A percentile compares a stretch with the other conserved stretches of the same genome.
These are phyloP conservation scores for Avahi laniger DNA, from an alignment of 2,797 vertebrate genomes.

Conservation along the genomic window DNA sequence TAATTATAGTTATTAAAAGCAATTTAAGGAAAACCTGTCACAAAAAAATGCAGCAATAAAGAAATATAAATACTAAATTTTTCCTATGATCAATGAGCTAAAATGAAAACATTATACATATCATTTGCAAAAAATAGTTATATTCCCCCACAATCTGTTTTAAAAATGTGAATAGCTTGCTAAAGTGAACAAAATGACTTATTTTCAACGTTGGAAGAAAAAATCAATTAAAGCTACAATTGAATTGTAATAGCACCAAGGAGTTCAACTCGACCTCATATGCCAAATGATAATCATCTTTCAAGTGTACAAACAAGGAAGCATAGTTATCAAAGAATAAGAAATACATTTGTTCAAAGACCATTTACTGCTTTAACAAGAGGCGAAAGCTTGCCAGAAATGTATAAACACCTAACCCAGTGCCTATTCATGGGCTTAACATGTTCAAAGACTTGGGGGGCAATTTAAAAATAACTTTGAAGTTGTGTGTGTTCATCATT, in stretches of 20 bases:
- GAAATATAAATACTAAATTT: neutral
- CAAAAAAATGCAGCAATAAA: neutral
- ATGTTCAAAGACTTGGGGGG: constrained; percentile 75
- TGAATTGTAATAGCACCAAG: constrained; percentile 49
- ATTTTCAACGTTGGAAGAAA: constrained; percentile 54
- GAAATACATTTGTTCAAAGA: constrained; percentile 83
- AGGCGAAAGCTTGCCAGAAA: constrained; percentile 79
- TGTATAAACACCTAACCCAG: constrained; percentile 76
- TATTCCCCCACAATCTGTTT: neutral
- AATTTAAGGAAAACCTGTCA: neutral
- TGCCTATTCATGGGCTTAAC: constrained; percentile 70
- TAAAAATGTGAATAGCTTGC: neutral
- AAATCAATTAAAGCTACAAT: constrained; percentile 30
- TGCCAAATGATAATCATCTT: constrained; percentile 74
- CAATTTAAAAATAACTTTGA: constrained; percentile 70
- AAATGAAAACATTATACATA: constrained; percentile 23
- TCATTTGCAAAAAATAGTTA: neutral
- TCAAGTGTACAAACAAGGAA: constrained; percentile 82
- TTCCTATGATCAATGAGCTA: neutral
- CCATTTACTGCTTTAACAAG: constrained; percentile 78
- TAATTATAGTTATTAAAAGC: constrained; percentile 31
- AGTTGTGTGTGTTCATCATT: constrained; percentile 64
- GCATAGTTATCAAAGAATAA: constrained; percentile 80
- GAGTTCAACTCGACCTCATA: constrained; percentile 80
- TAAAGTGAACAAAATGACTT: constrained; percentile 41